phyloP scores from a whole-genome alignment of 2,797 vertebrate species.

The Allobates femoralis region DNA sequence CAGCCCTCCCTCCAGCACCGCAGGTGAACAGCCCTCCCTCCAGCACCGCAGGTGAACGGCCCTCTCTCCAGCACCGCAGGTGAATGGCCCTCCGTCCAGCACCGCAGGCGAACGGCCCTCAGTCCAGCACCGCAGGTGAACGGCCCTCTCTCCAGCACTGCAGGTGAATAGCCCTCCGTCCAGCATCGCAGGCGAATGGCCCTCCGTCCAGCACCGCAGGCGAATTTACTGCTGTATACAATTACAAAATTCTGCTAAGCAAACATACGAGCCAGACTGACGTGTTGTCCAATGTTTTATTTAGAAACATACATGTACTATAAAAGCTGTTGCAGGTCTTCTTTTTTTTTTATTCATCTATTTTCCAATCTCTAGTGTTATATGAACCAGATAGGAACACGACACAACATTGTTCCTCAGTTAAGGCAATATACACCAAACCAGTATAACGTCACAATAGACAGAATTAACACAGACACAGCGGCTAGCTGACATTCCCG shows the following conservation, averaged over 20 bases:
- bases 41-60: too few species aligned
- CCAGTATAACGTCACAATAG: constrained; percentile 34
- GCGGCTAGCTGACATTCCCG: not conserved
- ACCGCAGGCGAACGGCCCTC: too few species aligned
- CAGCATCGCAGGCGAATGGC: too few species aligned
- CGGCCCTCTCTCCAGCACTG: too few species aligned
- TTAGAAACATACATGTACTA: constrained; percentile 98
- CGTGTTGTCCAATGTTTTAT: constrained; percentile 82
- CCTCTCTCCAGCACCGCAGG: too few species aligned
- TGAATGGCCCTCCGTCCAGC: too few species aligned
- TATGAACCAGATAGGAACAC: constrained; percentile 62
- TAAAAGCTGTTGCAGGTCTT: constrained; percentile 90
- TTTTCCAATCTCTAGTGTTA: constrained; percentile 75
- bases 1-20: too few species aligned
- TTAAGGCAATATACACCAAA: constrained; percentile 48
- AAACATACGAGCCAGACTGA: not conserved
- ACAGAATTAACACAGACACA: constrained; percentile 45
- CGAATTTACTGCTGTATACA: not conserved
- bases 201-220: not conserved
- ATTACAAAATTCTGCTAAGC: not conserved
- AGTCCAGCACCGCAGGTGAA: too few species aligned
- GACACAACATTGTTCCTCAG: constrained; percentile 43
- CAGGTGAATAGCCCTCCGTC: too few species aligned
- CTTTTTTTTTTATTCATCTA: constrained; percentile 69
- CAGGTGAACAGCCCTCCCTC: too few species aligned